Conservation (phyloP, 2,888 invertebrate genomes). For the Ceriagrion tenellum region DNA sequence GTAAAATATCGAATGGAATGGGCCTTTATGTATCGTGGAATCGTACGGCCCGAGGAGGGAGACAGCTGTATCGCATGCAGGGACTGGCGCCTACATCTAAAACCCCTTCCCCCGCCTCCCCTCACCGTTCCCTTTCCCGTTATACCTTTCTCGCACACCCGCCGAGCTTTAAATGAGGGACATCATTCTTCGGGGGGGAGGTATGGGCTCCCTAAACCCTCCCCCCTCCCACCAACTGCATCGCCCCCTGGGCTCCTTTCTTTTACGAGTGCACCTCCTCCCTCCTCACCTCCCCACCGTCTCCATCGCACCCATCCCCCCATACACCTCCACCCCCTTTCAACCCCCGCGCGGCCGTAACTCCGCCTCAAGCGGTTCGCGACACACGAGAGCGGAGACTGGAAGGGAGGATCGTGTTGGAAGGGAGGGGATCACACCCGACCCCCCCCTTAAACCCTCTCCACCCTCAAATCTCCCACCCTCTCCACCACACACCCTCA, state of each 20-base stretch:
- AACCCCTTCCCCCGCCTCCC: not conserved
- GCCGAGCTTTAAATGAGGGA: slow-evolving; percentile 15
- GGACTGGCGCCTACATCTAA: not conserved
- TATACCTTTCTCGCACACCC: slow-evolving; percentile 1
- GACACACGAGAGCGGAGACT: not conserved
- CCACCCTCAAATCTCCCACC: not conserved
- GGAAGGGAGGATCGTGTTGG: not conserved
- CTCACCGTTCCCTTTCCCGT: not conserved
- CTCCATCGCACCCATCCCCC: not conserved
- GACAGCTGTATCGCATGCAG: not conserved
- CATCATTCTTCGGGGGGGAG: not conserved
- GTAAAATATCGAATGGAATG: not conserved
- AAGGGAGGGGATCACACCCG: too few species aligned
- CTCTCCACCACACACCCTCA: not conserved
- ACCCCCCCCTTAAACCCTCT: not conserved
- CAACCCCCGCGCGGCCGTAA: not conserved
- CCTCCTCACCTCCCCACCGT: not conserved
- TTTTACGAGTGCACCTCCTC: not conserved
- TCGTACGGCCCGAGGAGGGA: not conserved
- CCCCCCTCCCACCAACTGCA: not conserved
- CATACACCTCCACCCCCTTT: not conserved
- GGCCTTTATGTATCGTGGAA: not conserved
- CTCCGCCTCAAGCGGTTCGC: slow-evolving; percentile 4
- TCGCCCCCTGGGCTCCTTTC: slow-evolving; percentile 3
- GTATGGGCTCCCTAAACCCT: too few species aligned